These are phyloP conservation scores for Onthophagus taurus DNA, from an alignment of 1,140 invertebrate species.

Conservation along the genomic window DNA sequence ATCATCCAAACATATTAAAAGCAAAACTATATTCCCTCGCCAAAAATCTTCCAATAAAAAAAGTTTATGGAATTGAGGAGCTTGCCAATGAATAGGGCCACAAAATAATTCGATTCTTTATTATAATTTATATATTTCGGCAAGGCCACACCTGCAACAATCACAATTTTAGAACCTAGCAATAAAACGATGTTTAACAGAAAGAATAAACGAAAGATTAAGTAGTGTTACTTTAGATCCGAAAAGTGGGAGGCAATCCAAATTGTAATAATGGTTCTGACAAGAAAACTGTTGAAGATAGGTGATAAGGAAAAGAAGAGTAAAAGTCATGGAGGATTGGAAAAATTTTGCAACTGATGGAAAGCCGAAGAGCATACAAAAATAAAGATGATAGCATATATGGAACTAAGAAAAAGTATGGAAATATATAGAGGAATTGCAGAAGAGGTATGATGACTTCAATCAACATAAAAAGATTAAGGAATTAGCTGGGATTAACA, in stretches of 20 bases:
- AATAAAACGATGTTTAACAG: conserved; percentile 3
- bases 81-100: no score
- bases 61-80: no score
- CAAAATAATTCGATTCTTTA: no score
- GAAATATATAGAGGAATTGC: conserved; percentile 16
- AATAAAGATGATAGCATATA: conserved; percentile 21
- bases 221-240: not conserved
- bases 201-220: not conserved
- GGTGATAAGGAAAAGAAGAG: not conserved
- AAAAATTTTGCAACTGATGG: conserved; percentile 2
- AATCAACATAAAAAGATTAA: conserved; percentile 7
- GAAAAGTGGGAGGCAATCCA: not conserved
- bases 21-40: no score
- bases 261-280: conserved; percentile 1
- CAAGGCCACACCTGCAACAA: conserved; percentile 4
- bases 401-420: no score
- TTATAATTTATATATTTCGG: no score
- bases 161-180: conserved; percentile 6
- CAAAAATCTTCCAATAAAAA: no score
- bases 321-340: conserved; percentile 7
- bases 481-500: conserved; percentile 12
- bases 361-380: conserved; percentile 5
- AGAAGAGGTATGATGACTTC: conserved; percentile 15
- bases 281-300: not conserved
- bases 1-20: no score